Percentiles rank a stretch among this genome's conserved stretches.
phyloP scores from a whole-genome alignment of 2,888 invertebrate species.

The Actias luna region DNA sequence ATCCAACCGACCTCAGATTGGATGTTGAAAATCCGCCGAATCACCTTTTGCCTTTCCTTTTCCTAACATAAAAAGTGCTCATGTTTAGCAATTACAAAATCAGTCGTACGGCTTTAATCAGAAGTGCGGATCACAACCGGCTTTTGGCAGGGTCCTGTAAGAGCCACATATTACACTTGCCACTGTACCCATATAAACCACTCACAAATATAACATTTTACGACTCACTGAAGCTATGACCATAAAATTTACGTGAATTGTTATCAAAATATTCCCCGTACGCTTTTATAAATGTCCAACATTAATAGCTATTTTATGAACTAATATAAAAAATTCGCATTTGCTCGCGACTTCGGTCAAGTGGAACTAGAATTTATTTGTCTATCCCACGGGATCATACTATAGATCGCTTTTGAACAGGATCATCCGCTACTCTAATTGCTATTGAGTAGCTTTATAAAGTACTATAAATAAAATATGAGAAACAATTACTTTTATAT shows the following conservation, averaged over 20 bases:
- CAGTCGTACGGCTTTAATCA: slow-evolving; percentile 7
- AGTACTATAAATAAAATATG: too few relatives aligned
- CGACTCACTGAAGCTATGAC: slow-evolving; percentile 31
- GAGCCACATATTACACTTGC: slow-evolving; percentile 36
- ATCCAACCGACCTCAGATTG: slow-evolving; percentile 13
- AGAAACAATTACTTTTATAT: too few relatives aligned
- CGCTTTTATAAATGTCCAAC: slow-evolving; percentile 8
- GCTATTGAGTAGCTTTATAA: too few relatives aligned
- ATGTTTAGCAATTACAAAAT: slow-evolving; percentile 13
- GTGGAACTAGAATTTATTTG: too few relatives aligned
- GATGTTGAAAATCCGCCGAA: slow-evolving; percentile 11
- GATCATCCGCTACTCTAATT: too few relatives aligned
- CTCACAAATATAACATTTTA: slow-evolving; percentile 36
- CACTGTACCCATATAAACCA: slow-evolving; percentile 42
- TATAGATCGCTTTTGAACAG: too few relatives aligned
- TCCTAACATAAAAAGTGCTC: slow-evolving; percentile 5
- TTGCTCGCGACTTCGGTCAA: not conserved
- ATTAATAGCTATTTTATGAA: slow-evolving; percentile 9
- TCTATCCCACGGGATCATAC: too few relatives aligned
- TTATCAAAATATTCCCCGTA: slow-evolving; percentile 21
- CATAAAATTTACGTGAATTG: slow-evolving; percentile 34
- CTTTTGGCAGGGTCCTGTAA: slow-evolving; percentile 13
- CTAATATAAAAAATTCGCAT: not conserved
- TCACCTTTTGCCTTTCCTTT: slow-evolving; percentile 13
- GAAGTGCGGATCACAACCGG: slow-evolving; percentile 22